These are phyloP conservation scores for Halichoeres trimaculatus DNA, from an alignment of 2,113 vertebrate genomes.

Conservation along the genomic window DNA sequence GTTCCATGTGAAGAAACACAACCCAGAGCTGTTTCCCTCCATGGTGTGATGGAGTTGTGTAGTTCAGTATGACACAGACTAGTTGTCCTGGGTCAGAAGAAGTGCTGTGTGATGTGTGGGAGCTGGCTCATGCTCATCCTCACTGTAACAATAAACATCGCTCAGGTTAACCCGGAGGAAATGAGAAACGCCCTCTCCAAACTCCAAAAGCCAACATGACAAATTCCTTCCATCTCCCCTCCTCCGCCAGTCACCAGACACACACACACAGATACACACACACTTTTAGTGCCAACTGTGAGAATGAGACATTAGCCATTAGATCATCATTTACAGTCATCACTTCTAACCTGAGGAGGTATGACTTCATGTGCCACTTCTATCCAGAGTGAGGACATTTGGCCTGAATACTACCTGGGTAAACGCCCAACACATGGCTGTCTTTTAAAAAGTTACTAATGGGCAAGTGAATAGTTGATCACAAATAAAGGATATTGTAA, in stretches of 20 bases:
- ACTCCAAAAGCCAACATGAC: conserved; percentile 66
- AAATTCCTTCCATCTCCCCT: conserved; percentile 68
- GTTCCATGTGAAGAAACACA: neutral
- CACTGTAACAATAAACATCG: conserved; percentile 74
- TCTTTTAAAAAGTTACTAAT: neutral
- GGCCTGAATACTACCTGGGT: neutral
- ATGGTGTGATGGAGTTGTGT: no score
- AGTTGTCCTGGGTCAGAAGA: neutral
- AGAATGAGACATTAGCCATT: conserved; percentile 21
- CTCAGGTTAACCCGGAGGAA: conserved; percentile 68
- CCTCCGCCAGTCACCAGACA: conserved; percentile 33
- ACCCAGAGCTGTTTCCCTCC: no score
- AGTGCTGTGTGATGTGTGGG: conserved; percentile 54
- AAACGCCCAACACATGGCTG: neutral
- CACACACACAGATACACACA: conserved; percentile 45
- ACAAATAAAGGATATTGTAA: neutral
- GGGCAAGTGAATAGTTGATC: neutral
- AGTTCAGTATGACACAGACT: neutral
- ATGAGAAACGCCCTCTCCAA: conserved; percentile 73
- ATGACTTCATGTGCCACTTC: neutral
- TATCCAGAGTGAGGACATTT: neutral
- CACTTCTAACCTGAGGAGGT: conserved; percentile 4
- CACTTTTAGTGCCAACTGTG: conserved; percentile 7
- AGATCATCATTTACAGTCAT: neutral
- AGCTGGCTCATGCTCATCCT: conserved; percentile 65